A percentile compares a stretch with the other conserved stretches of the same genome.
Evolutionary conservation across 2,888 invertebrate genomes (phyloP).

Genomic region (Nudaria mundana): DNA sequence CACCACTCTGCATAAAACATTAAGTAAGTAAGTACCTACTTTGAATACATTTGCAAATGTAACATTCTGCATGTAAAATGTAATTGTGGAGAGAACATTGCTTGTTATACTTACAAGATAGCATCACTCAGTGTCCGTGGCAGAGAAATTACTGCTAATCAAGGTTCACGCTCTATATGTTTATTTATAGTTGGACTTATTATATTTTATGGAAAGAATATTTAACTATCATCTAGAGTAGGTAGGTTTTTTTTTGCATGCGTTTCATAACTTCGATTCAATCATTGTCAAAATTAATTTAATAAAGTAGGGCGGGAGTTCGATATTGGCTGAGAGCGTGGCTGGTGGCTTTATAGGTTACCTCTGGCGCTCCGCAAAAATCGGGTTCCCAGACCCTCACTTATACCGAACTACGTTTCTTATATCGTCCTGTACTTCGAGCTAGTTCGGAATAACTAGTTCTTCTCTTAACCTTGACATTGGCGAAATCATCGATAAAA

Average conservation of each 20-base stretch:
- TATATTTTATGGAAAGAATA: constrained; percentile 13
- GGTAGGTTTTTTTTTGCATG: neutral
- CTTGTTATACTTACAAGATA: constrained; percentile 33
- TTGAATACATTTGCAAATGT: neutral
- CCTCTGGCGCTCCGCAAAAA: too few relatives aligned
- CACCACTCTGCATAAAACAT: neutral
- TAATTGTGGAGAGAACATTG: constrained; percentile 15
- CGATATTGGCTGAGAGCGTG: too few relatives aligned
- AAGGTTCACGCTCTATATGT: constrained; percentile 44
- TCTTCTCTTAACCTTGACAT: too few relatives aligned
- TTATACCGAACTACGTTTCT: too few relatives aligned
- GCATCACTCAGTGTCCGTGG: constrained; percentile 29
- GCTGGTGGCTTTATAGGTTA: too few relatives aligned
- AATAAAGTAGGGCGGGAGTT: too few relatives aligned
- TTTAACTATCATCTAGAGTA: neutral
- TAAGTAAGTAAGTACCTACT: neutral
- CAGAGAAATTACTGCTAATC: constrained; percentile 43
- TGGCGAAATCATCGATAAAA: too few relatives aligned
- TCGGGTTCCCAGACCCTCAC: too few relatives aligned
- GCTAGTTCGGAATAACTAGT: too few relatives aligned
- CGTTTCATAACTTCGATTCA: too few relatives aligned
- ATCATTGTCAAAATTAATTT: too few relatives aligned
- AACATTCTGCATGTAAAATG: constrained; percentile 4
- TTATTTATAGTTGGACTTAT: constrained; percentile 8
- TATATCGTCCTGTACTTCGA: too few relatives aligned